Percentiles rank a stretch among this genome's conserved stretches.
Evolutionary conservation across 2,113 vertebrate genomes (phyloP).

Genomic region (Ahaetulla prasina): DNA sequence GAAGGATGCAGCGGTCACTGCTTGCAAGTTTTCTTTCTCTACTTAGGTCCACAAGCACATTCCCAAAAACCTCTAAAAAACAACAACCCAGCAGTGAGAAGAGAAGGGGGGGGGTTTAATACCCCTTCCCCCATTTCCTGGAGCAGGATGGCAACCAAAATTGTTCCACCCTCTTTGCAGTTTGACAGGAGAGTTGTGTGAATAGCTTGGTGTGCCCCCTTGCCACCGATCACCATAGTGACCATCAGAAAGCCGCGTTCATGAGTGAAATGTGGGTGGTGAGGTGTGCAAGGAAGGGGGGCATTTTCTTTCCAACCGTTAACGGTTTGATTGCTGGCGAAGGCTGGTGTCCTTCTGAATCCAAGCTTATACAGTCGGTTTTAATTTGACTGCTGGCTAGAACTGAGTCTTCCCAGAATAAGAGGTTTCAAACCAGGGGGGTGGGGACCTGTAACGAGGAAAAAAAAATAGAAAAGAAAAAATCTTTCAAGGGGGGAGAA

Average conservation of each 20-base stretch:
- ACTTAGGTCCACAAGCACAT: background rate
- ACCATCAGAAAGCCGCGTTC: background rate
- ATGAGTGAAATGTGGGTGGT: background rate
- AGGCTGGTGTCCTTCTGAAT: background rate
- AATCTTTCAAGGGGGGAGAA: background rate
- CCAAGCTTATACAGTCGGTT: background rate
- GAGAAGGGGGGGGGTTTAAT: background rate
- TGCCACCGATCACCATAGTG: background rate
- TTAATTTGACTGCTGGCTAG: background rate
- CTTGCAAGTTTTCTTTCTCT: background rate
- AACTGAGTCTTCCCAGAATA: background rate
- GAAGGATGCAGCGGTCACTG: background rate
- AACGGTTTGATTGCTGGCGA: background rate
- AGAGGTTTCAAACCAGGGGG: background rate
- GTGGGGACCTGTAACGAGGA: background rate
- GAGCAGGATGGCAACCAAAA: background rate
- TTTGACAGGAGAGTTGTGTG: background rate
- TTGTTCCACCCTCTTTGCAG: background rate
- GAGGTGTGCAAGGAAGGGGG: background rate
- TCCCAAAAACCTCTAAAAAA: background rate
- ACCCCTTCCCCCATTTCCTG: background rate
- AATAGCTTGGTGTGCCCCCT: background rate
- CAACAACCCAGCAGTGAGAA: background rate
- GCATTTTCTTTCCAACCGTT: background rate
- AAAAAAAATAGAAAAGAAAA: background rate